Percentiles rank a stretch among this genome's conserved stretches.
These are phyloP conservation scores for Acrossocheilus wenchowensis DNA, from an alignment of 2,797 vertebrate species.

Conservation along the genomic window DNA sequence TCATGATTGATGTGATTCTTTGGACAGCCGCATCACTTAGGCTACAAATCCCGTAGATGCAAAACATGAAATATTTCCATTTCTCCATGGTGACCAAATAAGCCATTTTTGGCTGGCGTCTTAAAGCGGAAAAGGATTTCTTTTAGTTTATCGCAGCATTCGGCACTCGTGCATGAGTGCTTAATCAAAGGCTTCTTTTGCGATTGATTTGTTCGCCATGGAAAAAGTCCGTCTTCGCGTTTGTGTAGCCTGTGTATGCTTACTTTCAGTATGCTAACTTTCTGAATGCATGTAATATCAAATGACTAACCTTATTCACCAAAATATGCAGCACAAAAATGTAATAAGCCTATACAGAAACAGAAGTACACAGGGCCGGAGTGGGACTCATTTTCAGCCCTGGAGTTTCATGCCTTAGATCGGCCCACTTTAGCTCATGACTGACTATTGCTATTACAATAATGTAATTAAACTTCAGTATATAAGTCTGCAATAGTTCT, in stretches of 20 bases:
- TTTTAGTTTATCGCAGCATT: rapidly evolving
- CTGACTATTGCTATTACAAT: too few species aligned
- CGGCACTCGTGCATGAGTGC: neutral
- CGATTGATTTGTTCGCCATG: neutral
- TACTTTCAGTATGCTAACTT: neutral
- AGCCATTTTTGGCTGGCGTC: neutral
- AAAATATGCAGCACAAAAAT: neutral
- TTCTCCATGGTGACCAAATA: neutral
- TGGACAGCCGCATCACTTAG: neutral
- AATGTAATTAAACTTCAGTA: too few species aligned
- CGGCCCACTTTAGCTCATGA: too few species aligned
- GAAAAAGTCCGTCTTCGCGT: neutral
- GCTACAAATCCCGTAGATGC: neutral
- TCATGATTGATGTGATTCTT: neutral
- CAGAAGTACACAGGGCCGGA: neutral
- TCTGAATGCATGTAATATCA: neutral
- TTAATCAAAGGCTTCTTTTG: neutral
- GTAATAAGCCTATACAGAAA: neutral
- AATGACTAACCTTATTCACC: neutral
- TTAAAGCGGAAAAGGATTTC: neutral
- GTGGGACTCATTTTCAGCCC: too few species aligned
- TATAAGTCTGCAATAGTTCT: too few species aligned
- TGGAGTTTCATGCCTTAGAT: too few species aligned
- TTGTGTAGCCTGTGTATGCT: neutral
- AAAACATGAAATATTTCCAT: neutral